phyloP scores from a whole-genome alignment of 2,888 invertebrate species.

The Pecten maximus region DNA sequence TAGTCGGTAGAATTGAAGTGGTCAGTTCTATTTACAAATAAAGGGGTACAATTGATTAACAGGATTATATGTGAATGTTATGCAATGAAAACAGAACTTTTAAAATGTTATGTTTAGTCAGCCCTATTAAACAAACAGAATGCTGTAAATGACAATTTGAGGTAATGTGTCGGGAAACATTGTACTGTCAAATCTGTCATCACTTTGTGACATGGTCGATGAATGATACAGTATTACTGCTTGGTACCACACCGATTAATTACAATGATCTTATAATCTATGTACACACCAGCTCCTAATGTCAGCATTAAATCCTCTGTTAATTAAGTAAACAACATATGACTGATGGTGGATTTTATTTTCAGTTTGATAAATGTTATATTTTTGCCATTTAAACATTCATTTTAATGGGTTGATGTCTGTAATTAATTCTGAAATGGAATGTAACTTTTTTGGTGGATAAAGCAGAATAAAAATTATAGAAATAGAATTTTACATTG shows the following conservation, averaged over 20 bases:
- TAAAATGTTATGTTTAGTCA: neutral
- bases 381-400: no score
- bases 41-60: neutral
- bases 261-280: neutral
- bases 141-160: neutral
- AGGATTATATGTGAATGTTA: neutral
- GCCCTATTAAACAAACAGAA: neutral
- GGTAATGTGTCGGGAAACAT: neutral
- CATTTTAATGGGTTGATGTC: no score
- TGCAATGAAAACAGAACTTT: neutral
- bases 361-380: no score
- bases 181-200: conserved; percentile 2
- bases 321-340: no score
- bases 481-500: no score
- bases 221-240: neutral
- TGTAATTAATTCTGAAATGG: no score
- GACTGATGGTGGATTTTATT: no score
- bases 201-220: neutral
- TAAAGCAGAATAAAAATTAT: no score
- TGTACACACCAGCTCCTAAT: neutral
- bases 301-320: neutral
- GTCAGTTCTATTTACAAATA: neutral
- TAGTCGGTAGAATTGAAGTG: neutral
- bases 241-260: neutral
- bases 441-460: no score